Conservation (phyloP, 2,797 vertebrate species). For the Monodelphis domestica region DNA sequence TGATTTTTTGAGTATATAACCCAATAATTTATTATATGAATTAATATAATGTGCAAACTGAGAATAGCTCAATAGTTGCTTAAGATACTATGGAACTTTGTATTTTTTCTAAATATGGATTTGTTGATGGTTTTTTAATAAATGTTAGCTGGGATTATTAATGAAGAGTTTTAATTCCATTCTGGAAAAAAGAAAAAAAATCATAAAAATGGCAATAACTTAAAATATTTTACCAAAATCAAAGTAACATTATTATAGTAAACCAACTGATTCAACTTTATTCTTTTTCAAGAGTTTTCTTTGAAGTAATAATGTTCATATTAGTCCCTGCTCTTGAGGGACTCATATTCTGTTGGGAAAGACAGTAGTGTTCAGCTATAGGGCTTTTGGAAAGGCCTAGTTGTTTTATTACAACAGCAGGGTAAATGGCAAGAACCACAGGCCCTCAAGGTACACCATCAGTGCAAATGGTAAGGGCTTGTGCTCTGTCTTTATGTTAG, state of each 20-base stretch:
- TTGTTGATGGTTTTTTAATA: background rate
- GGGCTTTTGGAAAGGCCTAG: background rate
- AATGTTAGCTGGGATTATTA: background rate
- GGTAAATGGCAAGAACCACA: background rate
- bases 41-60: constrained; percentile 4
- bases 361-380: background rate
- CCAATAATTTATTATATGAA: constrained; percentile 23
- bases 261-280: background rate
- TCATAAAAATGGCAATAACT: constrained; percentile 29
- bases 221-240: constrained; percentile 24
- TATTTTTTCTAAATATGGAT: constrained; percentile 28
- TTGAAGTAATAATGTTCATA: constrained; percentile 40
- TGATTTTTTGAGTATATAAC: constrained; percentile 35
- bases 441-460: background rate
- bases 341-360: background rate
- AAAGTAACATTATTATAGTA: background rate
- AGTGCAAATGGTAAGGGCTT: background rate
- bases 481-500: background rate
- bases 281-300: background rate
- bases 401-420: background rate
- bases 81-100: constrained; percentile 8
- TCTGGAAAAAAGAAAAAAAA: too few species aligned
- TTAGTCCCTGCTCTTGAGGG: background rate
- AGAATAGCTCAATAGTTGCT: constrained; percentile 30
- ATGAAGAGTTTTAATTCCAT: constrained; percentile 47